Evolutionary conservation across 2,888 invertebrate species (phyloP), one percentile per base, ranked within the genome.

Genomic region (Druceiella hillmani): DNA sequence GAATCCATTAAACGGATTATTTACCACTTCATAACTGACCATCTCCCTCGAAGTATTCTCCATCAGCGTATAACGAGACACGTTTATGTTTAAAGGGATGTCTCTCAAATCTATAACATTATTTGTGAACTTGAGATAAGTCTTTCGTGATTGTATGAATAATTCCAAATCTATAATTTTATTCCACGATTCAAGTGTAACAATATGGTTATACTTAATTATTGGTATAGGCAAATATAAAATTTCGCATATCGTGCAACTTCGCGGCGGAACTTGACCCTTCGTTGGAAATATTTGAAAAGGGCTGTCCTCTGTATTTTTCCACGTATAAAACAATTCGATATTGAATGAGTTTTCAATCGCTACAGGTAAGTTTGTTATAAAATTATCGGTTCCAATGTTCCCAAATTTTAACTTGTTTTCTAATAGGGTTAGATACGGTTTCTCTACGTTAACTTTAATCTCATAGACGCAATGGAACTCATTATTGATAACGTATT

Each of bases 11-110:
- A 66, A 57, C 9, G 64, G 50, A 2, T 72, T 72, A 30, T 77
- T 59, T 17, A 72, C 57, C 51, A 78, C 71, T 32, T 64, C 53
- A 56, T 73, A 76, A 3, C 59, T 50, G 1, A 72, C 70, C 28
- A 66, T 58, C 51, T 74, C 72, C 42, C 75, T 66, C 2, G 78
- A 66, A 11, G 68, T 64, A 54, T 78, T 78, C 49, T 63, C 66
- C 20, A 78, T 50, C 49, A 65, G 65, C 1, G 75, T 62, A 49
- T 59, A 71, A 47, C 69, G 66, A 16, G 53, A 42, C 1, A 57
- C 55, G 52, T 63, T 61, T 33, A 69, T 55, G 44, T 71, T 66
- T 33, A 70, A 53, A 12, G 66, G 56, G 38, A 70, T 58, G 36
- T 69, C 67, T 56, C 65, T 68, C 36, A 70, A 66, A 17, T 50